Conservation (phyloP, 2,113 vertebrate genomes). For the Amblyopsis rosae region DNA sequence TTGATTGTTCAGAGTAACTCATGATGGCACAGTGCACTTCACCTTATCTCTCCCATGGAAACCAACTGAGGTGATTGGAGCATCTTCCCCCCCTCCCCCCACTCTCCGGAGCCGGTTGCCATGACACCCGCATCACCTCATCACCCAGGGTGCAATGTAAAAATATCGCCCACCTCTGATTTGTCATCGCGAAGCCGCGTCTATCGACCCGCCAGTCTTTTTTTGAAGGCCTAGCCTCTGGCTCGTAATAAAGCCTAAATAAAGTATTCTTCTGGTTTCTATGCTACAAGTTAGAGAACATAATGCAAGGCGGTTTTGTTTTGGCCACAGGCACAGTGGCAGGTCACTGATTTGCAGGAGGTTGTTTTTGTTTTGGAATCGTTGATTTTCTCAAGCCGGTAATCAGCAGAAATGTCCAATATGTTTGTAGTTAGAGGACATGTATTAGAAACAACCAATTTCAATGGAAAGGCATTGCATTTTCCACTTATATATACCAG, state of each 20-base stretch:
- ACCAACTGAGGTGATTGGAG: slow-evolving; percentile 67
- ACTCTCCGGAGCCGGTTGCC: slow-evolving; percentile 49
- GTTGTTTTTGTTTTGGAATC: neutral
- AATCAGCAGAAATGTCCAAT: too few species aligned
- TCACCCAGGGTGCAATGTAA: slow-evolving; percentile 74
- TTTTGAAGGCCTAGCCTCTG: slow-evolving; percentile 20
- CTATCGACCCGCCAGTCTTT: neutral
- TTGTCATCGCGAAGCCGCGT: neutral
- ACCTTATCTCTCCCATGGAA: slow-evolving; percentile 35
- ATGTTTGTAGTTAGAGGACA: too few species aligned
- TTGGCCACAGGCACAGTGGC: slow-evolving; percentile 32
- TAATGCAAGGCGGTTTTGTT: slow-evolving; percentile 26
- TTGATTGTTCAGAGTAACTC: slow-evolving; percentile 42
- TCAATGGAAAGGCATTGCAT: slow-evolving; percentile 10
- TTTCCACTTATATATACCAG: neutral
- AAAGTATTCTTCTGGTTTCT: slow-evolving; percentile 14
- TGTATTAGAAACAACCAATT: neutral
- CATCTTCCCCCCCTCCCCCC: too few species aligned
- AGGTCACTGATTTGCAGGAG: slow-evolving; percentile 31
- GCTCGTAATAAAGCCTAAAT: slow-evolving; percentile 13
- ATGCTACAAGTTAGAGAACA: slow-evolving; percentile 9
- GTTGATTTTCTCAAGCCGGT: too few species aligned
- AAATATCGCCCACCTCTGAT: slow-evolving; percentile 37
- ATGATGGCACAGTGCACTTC: slow-evolving; percentile 38
- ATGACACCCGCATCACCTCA: slow-evolving; percentile 63